Evolutionary conservation across 2,797 vertebrate species (phyloP), one percentile per base, ranked within the genome.

Genomic region (Ctenopoma kingsleyae): DNA sequence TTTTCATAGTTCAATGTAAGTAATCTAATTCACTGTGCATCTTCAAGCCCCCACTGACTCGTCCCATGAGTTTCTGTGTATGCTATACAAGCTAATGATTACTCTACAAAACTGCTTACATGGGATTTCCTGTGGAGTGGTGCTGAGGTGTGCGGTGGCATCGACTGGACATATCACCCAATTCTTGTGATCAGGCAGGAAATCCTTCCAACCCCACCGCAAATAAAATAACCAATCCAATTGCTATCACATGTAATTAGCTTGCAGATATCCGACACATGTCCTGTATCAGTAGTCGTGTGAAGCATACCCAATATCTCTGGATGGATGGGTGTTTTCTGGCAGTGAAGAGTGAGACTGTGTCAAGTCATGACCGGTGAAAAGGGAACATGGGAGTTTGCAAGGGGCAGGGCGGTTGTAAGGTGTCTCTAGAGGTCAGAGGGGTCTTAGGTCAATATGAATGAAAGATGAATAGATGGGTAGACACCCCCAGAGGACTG

Each of bases 331-430:
- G 56, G 52, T 64, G 35, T 76, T 59, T 51, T 40, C 53, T 53
- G 52, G 67, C 25, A 70, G 48, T 38, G 35, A 74, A 66, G 43
- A 67, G 75, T 63, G 47, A 65, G 59, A 79, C 65, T 69, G 80
- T 78, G 66, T 76, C 86, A 84, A 85, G 87, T 89, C 84, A 83
- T 57, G 56, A 51, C 55, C 20, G 36, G 67, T 67, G 81, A 77
- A 71, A 69, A 52, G 36, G 25, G 54, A 44, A 10, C 16, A 36
- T 30, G 11, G 48, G 43, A 30, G 57, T 36, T 32, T 52, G 59
- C 15, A 67, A 50, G 65, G 48, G 11, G 65, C 23, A 53, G 46
- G 36, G 48, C 62, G 74, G 75, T 80, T 73, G 81, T 55, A 48
- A 63, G 47, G 64, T 2, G 27, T 68, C 64, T 67, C 56, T n/a